A percentile compares a stretch with the other conserved stretches of the same genome.
Conservation (phyloP, 2,797 vertebrate genomes). For the Acanthopagrus latus region DNA sequence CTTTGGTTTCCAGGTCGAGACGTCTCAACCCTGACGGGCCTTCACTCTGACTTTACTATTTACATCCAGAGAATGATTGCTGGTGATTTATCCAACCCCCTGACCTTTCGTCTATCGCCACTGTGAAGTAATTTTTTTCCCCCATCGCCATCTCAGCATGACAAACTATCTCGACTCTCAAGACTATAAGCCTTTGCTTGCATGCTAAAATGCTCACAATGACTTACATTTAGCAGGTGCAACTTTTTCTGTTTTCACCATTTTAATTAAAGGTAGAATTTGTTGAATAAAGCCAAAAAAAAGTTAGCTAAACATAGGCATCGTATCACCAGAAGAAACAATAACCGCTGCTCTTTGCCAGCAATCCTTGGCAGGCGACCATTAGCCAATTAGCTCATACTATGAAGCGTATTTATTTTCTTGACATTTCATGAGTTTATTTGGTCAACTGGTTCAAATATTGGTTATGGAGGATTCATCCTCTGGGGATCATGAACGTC, state of each 20-base stretch:
- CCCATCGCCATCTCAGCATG: too few relatives aligned
- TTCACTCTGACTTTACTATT: not conserved
- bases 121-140: constrained; percentile 1
- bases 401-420: too few relatives aligned
- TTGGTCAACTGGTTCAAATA: too few relatives aligned
- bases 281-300: too few relatives aligned
- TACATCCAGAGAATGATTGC: not conserved
- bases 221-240: not conserved
- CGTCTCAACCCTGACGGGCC: not conserved
- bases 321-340: too few relatives aligned
- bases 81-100: not conserved
- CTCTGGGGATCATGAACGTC: not conserved
- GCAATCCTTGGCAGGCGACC: too few relatives aligned
- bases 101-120: not conserved
- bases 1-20: not conserved
- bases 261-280: too few relatives aligned
- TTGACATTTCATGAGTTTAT: too few relatives aligned
- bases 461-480: too few relatives aligned
- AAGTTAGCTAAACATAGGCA: too few relatives aligned
- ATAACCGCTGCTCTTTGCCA: too few relatives aligned
- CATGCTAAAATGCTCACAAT: not conserved
- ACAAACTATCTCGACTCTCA: not conserved
- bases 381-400: too few relatives aligned
- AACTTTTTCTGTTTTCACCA: not conserved
- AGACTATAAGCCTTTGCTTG: not conserved